Evolutionary conservation across 2,113 vertebrate species (phyloP).

Genomic region (Gambusia holbrooki): DNA sequence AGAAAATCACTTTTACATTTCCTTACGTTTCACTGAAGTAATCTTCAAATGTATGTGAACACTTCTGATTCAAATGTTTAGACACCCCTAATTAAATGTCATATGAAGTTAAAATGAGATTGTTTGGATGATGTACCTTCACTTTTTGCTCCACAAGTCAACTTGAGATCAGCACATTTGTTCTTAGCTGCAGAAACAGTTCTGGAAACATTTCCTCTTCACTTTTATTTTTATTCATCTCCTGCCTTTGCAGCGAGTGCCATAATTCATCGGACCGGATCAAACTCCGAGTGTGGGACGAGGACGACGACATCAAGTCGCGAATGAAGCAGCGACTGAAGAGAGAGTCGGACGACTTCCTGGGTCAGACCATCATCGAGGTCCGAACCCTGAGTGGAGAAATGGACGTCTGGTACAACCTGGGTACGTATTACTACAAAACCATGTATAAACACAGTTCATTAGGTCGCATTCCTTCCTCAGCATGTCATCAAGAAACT

Average conservation of each 20-base stretch:
- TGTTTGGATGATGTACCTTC: too few species aligned
- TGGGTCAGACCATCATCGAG: constrained; percentile 98
- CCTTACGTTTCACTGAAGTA: too few species aligned
- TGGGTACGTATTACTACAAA: constrained; percentile 80
- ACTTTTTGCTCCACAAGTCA: too few species aligned
- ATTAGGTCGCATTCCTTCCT: not conserved
- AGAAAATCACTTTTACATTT: too few species aligned
- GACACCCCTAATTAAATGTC: too few species aligned
- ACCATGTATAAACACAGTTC: not conserved
- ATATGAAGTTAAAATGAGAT: too few species aligned
- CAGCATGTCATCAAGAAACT: not conserved
- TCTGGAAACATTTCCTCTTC: too few species aligned
- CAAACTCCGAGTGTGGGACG: constrained; percentile 97
- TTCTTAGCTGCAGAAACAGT: too few species aligned
- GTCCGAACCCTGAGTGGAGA: constrained; percentile 96
- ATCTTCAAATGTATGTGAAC: too few species aligned
- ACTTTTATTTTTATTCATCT: not conserved
- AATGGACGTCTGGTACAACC: constrained; percentile 99
- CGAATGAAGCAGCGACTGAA: constrained; percentile 96
- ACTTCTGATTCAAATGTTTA: too few species aligned
- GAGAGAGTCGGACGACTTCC: constrained; percentile 94
- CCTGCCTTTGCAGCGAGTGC: constrained; percentile 83
- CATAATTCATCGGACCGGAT: constrained; percentile 97
- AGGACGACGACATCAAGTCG: constrained; percentile 97
- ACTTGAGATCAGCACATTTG: too few species aligned